Percentiles rank a stretch among this genome's conserved stretches.
phyloP scores from a whole-genome alignment of 2,797 vertebrate genomes.

The Poecilia gillii region DNA sequence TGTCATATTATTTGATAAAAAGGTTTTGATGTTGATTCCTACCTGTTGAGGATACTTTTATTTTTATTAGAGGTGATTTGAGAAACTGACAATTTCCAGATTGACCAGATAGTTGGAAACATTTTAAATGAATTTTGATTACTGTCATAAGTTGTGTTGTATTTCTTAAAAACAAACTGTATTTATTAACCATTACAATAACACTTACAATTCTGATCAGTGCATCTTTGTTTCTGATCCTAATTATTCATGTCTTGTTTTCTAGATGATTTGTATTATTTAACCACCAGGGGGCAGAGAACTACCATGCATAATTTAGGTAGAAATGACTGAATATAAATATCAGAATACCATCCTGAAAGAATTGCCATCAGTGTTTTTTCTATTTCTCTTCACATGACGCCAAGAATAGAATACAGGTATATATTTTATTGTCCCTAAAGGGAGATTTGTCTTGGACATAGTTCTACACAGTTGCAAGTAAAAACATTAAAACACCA shows the following conservation, averaged over 20 bases:
- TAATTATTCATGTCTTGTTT: background rate
- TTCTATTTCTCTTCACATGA: background rate
- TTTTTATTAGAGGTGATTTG: background rate
- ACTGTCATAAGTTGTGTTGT: background rate
- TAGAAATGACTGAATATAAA: background rate
- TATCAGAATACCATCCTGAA: background rate
- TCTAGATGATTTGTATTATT: background rate
- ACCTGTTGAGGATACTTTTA: background rate
- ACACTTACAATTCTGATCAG: background rate
- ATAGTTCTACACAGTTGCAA: background rate
- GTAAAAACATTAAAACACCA: background rate
- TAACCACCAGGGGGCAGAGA: constrained; percentile 21
- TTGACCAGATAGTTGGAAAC: background rate
- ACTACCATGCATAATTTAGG: background rate
- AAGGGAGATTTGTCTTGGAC: background rate
- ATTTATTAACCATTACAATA: background rate
- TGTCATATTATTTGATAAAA: background rate
- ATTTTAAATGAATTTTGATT: background rate
- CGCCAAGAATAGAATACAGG: background rate
- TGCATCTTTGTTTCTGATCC: background rate
- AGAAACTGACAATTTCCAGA: background rate
- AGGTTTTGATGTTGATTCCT: background rate
- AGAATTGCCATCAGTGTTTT: background rate
- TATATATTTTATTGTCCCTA: background rate
- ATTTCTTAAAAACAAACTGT: background rate